phyloP scores from a whole-genome alignment of 1,140 invertebrate genomes.

The Druon quercuslanigerum region DNA sequence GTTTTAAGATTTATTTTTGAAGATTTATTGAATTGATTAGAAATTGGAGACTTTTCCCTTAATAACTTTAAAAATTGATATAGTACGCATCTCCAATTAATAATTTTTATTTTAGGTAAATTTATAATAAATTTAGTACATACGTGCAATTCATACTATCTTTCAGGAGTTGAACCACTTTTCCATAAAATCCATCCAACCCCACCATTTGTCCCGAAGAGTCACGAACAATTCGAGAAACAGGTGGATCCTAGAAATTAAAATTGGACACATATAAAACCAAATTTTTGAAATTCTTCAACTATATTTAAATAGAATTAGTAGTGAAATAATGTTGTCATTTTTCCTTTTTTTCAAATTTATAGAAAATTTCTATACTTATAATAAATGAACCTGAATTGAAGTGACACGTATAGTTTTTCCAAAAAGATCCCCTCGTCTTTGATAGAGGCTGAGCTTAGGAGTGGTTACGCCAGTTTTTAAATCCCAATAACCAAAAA shows the following conservation, averaged over 20 bases:
- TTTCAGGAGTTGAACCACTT: constrained; percentile 64
- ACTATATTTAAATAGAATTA: background rate
- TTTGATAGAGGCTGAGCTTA: constrained; percentile 58
- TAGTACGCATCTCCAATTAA: too few relatives aligned
- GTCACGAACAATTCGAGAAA: constrained; percentile 60
- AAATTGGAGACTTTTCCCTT: too few relatives aligned
- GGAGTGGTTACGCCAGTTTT: constrained; percentile 55
- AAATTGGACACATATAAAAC: background rate
- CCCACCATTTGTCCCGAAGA: constrained; percentile 52
- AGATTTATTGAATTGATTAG: too few relatives aligned
- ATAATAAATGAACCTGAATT: constrained; percentile 57
- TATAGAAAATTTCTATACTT: background rate
- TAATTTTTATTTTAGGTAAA: background rate
- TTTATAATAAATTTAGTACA: constrained; percentile 43
- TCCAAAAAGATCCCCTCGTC: constrained; percentile 66
- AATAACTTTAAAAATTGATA: too few relatives aligned
- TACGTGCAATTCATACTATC: constrained; percentile 72
- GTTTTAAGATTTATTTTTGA: too few relatives aligned
- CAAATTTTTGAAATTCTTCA: constrained; percentile 13
- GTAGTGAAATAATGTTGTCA: too few relatives aligned
- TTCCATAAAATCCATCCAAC: constrained; percentile 70
- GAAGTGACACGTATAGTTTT: constrained; percentile 63
- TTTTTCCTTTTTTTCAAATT: too few relatives aligned
- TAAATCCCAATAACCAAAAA: constrained; percentile 60
- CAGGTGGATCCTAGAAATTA: constrained; percentile 65